Evolutionary conservation across 2,113 vertebrate genomes (phyloP).

Genomic region (Etheostoma spectabile): DNA sequence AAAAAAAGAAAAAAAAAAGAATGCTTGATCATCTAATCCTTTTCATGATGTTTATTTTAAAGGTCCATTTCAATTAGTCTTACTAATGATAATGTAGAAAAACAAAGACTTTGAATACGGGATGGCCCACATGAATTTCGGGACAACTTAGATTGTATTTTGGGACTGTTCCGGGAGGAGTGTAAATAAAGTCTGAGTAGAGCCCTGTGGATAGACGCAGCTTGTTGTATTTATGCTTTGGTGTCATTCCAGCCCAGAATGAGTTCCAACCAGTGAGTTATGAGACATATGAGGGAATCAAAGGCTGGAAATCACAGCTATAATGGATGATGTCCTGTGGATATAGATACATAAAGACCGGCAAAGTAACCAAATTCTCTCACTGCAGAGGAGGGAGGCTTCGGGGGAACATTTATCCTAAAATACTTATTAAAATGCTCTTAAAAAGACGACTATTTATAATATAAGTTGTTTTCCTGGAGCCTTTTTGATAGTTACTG

Average conservation of each 20-base stretch:
- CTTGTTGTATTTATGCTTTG: constrained; percentile 34
- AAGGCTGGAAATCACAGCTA: constrained; percentile 41
- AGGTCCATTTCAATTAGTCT: no score
- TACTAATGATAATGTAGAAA: no score
- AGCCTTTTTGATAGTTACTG: constrained; percentile 51
- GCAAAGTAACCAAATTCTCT: constrained; percentile 28
- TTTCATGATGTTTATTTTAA: no score
- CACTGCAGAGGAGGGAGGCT: constrained; percentile 45
- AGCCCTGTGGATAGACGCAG: constrained; percentile 1
- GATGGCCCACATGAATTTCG: no score
- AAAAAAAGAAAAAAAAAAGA: no score
- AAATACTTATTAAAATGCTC: constrained; percentile 37
- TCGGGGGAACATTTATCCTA: constrained; percentile 50
- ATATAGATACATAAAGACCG: constrained; percentile 50
- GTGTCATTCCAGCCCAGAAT: constrained; percentile 23
- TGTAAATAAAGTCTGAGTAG: no score
- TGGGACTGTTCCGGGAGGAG: no score
- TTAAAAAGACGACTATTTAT: constrained; percentile 25
- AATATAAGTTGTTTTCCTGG: constrained; percentile 43
- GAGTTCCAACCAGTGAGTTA: constrained; percentile 41
- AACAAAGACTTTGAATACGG: no score
- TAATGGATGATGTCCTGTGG: constrained; percentile 54
- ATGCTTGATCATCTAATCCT: no score
- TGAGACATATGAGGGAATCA: constrained; percentile 14
- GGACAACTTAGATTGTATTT: no score